Percentiles rank a stretch among this genome's conserved stretches.
These are phyloP conservation scores for Pipistrellus pipistrellus DNA, from an alignment of 2,797 vertebrate genomes.

Conservation along the genomic window DNA sequence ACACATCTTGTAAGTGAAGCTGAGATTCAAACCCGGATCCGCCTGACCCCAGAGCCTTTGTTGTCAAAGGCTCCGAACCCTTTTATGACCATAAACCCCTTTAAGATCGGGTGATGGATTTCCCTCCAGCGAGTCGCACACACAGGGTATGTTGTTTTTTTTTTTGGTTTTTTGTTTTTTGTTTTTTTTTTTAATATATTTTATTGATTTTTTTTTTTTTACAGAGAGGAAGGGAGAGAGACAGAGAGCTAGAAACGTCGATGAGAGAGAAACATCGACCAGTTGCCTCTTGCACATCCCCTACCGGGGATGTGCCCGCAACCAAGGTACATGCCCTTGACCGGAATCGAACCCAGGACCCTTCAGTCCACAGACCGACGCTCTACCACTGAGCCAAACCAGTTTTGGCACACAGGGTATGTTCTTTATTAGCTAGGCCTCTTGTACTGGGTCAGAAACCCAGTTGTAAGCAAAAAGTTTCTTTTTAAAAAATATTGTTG, in stretches of 20 bases:
- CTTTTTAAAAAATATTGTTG: not conserved
- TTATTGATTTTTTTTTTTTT: no score
- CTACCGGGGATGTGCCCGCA: no score
- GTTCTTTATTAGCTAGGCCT: not conserved
- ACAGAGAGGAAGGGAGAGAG: no score
- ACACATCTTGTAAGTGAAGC: not conserved
- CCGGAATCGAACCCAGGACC: no score
- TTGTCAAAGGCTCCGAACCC: not conserved
- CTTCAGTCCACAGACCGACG: no score
- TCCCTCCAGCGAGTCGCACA: not conserved
- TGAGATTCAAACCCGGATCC: not conserved
- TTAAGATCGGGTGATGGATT: not conserved
- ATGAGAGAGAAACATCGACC: no score
- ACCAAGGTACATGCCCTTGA: no score
- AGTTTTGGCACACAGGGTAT: rapidly evolving
- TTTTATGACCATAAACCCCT: not conserved
- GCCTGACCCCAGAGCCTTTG: not conserved
- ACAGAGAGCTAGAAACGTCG: no score
- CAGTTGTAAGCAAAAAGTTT: not conserved
- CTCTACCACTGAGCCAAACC: no score
- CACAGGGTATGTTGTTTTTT: rapidly evolving
- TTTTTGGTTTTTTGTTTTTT: no score
- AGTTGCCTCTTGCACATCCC: no score
- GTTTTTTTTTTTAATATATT: no score
- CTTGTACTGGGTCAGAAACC: not conserved